A percentile compares a stretch with the other conserved stretches of the same genome.
These are phyloP conservation scores for Drosophila diplacantha DNA, from an alignment of 2,888 invertebrate genomes.

Conservation along the genomic window DNA sequence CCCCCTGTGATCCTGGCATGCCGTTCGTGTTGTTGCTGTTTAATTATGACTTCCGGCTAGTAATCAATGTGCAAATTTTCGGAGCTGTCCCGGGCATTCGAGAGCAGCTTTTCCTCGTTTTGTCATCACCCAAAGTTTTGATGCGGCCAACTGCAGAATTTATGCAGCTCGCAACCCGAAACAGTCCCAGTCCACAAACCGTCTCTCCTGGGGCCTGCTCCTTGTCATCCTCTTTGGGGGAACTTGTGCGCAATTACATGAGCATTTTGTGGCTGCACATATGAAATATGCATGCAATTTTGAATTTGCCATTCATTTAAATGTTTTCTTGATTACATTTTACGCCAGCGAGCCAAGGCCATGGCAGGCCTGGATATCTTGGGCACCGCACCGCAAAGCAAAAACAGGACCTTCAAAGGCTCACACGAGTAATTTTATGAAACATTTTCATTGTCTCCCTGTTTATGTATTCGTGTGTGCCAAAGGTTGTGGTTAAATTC, in stretches of 20 bases:
- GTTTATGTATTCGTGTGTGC: constrained; percentile 30
- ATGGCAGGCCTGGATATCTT: constrained; percentile 14
- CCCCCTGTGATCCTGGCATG: constrained; percentile 20
- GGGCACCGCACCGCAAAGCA: constrained; percentile 13
- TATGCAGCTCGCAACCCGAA: constrained; percentile 51
- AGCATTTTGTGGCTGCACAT: constrained; percentile 68
- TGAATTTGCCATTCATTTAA: constrained; percentile 70
- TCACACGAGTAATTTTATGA: constrained; percentile 54
- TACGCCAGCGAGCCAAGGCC: constrained; percentile 36
- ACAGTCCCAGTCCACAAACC: neutral
- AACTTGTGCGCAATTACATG: constrained; percentile 62
- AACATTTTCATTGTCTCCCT: constrained; percentile 61
- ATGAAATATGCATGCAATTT: constrained; percentile 71
- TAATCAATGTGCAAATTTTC: constrained; percentile 68
- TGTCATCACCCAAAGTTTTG: constrained; percentile 34
- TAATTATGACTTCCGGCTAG: constrained; percentile 69
- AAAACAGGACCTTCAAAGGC: constrained; percentile 38
- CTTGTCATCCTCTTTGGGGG: constrained; percentile 29
- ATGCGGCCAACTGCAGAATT: constrained; percentile 45
- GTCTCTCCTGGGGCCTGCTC: constrained; percentile 2
- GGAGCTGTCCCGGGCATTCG: constrained; percentile 31
- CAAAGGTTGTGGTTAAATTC: constrained; percentile 53
- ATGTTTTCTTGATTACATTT: constrained; percentile 70
- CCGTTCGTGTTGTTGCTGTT: constrained; percentile 44
- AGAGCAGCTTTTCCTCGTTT: constrained; percentile 31